Base-by-base conservation (phyloP, 2,113 vertebrate species). In the Aegithalos caudatus region DNA sequence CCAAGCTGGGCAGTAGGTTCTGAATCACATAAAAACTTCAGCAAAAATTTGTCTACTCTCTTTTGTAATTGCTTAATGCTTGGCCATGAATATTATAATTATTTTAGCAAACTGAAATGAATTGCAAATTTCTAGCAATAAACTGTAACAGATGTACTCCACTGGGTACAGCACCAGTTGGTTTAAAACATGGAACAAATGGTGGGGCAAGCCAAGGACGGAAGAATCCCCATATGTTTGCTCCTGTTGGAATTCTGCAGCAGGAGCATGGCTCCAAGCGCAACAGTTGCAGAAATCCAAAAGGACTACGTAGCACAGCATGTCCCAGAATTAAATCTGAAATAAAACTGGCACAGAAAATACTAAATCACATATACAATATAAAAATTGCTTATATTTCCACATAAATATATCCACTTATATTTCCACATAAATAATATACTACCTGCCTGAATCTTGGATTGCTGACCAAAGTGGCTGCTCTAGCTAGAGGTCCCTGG, bases 91-190 rank as follows among this genome's bases (percentile, higher is more conserved):
- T 92, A 93, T 94, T 95, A 90, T 88, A 97, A 97, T 95, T 96
- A 96, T 96, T 96, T 93, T 74, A 94, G 88, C 81, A 95, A 93
- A 88, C 79, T 61, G 62, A 95, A 97, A 95, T 96, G 90, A 97
- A 96, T 96, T 97, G 95, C 93, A 96, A 92, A 97, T 97, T 96
- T 88, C 95, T 95, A 90, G 96, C 90, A 95, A 95, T 95, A 93
- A 96, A 94, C 92, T 64, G 86, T 88, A 97, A 97, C 96, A 97
- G 94, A 97, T 97, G 96, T 96, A 97, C 94, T 96, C 96, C 88
- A 95, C 92, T 97, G 96, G 94, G 95, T 94, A 97, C 66, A 80
- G 93, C 88, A 96, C 95, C 95, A 97, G 95, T 96, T 96, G 95
- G 93, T 97, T 94, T 81, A 89, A 93, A 95, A 83, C 7, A 12